Conservation (phyloP, 1,140 invertebrate species). For the Akabosia matsudoensis region DNA sequence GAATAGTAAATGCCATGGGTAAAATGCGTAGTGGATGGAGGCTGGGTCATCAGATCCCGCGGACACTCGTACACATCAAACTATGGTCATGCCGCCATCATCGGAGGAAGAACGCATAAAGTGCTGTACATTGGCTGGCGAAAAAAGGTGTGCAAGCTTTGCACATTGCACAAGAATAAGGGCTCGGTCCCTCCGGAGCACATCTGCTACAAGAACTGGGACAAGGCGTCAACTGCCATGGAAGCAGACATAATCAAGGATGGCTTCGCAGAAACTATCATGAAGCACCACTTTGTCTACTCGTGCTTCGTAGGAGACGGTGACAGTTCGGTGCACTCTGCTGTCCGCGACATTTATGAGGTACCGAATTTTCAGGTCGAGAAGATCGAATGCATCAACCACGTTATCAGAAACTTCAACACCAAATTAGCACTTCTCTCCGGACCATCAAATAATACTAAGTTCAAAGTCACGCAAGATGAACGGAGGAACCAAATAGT, state of each 20-base stretch:
- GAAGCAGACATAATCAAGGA: constrained; percentile 26
- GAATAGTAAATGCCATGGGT: constrained; percentile 26
- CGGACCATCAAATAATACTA: neutral
- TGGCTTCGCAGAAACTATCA: constrained; percentile 17
- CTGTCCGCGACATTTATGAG: neutral
- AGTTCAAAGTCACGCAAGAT: neutral
- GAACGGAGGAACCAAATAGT: neutral
- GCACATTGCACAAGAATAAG: neutral
- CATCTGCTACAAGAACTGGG: constrained; percentile 30
- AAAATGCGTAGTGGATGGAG: constrained; percentile 34
- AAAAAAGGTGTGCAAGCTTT: constrained; percentile 28
- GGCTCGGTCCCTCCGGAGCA: neutral
- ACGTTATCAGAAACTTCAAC: neutral
- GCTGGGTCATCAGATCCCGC: constrained; percentile 39
- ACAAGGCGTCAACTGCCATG: constrained; percentile 26
- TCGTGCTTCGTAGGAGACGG: constrained; percentile 20
- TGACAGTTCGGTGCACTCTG: constrained; percentile 14
- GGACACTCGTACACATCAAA: constrained; percentile 37
- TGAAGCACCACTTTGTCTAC: constrained; percentile 24
- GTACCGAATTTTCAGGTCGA: neutral
- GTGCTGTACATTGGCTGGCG: constrained; percentile 22
- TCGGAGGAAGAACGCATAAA: constrained; percentile 26
- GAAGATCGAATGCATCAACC: neutral
- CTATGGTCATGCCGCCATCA: constrained; percentile 34
- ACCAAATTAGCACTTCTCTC: too few relatives aligned